phyloP scores from a whole-genome alignment of 1,140 invertebrate species.

The Mercenaria mercenaria region DNA sequence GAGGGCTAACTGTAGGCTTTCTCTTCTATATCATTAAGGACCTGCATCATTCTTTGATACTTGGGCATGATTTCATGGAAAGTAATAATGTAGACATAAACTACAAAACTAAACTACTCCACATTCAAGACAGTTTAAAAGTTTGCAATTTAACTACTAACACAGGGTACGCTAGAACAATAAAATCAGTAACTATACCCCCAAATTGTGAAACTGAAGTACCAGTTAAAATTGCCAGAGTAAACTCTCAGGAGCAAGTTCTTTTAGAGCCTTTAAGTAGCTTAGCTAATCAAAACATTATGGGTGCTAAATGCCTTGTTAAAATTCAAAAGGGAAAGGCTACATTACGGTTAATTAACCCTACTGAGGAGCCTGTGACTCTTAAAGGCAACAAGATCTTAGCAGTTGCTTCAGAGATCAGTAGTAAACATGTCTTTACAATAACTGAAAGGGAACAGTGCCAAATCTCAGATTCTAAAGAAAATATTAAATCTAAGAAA shows the following conservation, averaged over 20 bases:
- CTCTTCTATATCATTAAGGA: conserved; percentile 1
- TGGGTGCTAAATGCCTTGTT: conserved; percentile 36
- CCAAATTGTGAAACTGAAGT: not conserved
- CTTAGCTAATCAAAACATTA: conserved; percentile 16
- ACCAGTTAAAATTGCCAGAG: not conserved
- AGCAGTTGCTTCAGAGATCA: not conserved
- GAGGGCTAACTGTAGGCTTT: not conserved
- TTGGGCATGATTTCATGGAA: conserved; percentile 42
- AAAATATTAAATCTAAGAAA: not conserved
- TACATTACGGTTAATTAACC: not conserved
- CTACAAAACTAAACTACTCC: not conserved
- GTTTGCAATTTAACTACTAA: not conserved
- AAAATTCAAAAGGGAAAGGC: conserved; percentile 18
- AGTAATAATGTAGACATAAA: not conserved
- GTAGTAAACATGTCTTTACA: not conserved
- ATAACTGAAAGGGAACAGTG: not conserved
- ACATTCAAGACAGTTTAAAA: not conserved
- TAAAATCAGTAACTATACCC: not conserved
- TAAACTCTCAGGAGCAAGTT: not conserved
- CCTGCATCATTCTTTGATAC: conserved; percentile 27
- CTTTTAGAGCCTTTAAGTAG: conserved; percentile 17
- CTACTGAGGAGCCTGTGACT: not conserved
- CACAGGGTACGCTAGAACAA: not conserved
- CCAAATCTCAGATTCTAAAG: not conserved
- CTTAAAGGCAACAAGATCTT: conserved; percentile 25